Evolutionary conservation across 2,888 invertebrate genomes (phyloP), one percentile per base, ranked within the genome.

Genomic region (Polyommatus iphigenia): DNA sequence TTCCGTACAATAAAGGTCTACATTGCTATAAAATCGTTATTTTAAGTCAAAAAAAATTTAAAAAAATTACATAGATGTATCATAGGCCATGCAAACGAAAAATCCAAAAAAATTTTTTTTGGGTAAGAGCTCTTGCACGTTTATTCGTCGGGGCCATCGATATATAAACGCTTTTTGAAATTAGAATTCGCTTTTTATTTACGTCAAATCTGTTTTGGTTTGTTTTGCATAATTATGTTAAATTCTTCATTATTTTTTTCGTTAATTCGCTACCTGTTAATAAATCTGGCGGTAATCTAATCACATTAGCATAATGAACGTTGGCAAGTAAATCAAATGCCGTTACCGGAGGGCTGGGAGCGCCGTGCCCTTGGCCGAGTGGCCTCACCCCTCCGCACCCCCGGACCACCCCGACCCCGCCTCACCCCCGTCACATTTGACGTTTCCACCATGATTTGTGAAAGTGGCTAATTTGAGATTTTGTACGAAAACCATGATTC

Each of bases 241-340:
- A 50, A 50, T 50, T 15, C 15, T 50, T 67, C 29, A 29, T 29
- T 1, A 10, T 10, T 10, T 67, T 62, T 62, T 62, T 62, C 62
- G 62, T 62, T 24, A 20, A 20, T 20, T 67, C 20, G 5, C 67
- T 67, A 67, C 67, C 15, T 32, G 67, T 67, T 29, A 67, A 67
- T 67, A 67, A 67, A 67, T 67, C 67, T 67, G 67, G 13, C 15
- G 15, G 15, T 18, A 29, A 67, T 32, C 29, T 18, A 67, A 67
- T 67, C 67, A 18, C 67, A 67, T 67, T 67, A 67, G 29, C 29
- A 29, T 67, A 67, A 67, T 32, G 67, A 67, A 29, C 67, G 67
- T 24, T 32, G 67, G 62, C 62, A 62, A 62, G 18, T 67, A 67
- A 67, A 67, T 67, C 67, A 67, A 67, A 67, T 32, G 67, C 67